Evolutionary conservation across 1,140 invertebrate species (phyloP), one percentile per base, ranked within the genome.

Genomic region (Habropoda laboriosa): DNA sequence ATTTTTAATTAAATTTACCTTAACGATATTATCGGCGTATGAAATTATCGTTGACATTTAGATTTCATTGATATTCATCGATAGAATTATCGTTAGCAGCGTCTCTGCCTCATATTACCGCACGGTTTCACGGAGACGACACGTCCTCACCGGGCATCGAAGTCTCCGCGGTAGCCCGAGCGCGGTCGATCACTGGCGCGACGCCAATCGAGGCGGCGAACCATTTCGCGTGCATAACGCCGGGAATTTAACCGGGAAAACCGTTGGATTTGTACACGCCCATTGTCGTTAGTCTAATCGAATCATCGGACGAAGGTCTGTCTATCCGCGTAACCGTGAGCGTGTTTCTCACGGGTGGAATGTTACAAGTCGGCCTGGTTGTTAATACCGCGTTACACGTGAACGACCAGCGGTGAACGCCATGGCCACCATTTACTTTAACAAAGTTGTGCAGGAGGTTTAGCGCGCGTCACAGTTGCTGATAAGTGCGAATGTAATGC

Each of bases 331-430:
- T 83, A 80, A 82, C 57, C 53, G 51, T 38, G 55, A 64, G 42
- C 61, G 51, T 71, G 71, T 86, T 86, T 86, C 83, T 81, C 83
- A 86, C 79, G 82, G 30, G 40, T 63, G 38, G 73, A 75, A 66
- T 24, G 60, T 66, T 66, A 42, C n/a, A 27, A 27, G 16, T 32
- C 30, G 45, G 12, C 30, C 0, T 4, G 38, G n/a, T n/a, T n/a
- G n/a, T n/a, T 55, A 66, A 32, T 42, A 27, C 27, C n/a, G 21
- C 47, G 32, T 8, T 49, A 13, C 53, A 45, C n/a, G 55, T 38
- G 71, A 61, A 32, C 57, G 45, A n/a, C 13, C 42, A 10, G 21
- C 12, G 3, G 6, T 18, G 21, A 68, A n/a, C 35, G n/a, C n/a
- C n/a, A n/a, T n/a, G 49, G 0, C 4, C 49, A 16, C 47, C 49